Evolutionary conservation across 2,113 vertebrate genomes (phyloP).

Genomic region (Scartelaos histophorus): DNA sequence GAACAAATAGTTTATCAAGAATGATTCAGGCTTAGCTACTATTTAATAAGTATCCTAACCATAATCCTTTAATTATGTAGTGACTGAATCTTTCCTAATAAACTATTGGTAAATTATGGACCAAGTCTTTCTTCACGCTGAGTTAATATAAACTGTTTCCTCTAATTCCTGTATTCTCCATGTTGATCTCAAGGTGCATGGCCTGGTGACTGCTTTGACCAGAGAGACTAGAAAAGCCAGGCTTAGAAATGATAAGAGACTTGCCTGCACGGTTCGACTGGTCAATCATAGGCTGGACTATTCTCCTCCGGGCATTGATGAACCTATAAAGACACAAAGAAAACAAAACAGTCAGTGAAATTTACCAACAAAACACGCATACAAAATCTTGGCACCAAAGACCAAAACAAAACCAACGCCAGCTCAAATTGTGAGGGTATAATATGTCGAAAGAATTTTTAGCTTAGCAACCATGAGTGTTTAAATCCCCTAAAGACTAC

Average conservation of each 20-base stretch:
- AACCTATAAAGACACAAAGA: constrained; percentile 82
- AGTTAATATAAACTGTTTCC: too few relatives aligned
- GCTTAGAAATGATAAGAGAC: constrained; percentile 83
- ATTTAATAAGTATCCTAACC: too few relatives aligned
- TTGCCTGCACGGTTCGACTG: constrained; percentile 99
- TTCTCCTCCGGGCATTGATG: constrained; percentile 99
- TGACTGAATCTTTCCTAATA: too few relatives aligned
- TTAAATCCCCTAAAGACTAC: constrained; percentile 40
- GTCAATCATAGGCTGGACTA: constrained; percentile 99
- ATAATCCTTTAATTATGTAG: too few relatives aligned
- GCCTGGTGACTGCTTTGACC: constrained; percentile 81
- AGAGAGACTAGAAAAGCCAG: constrained; percentile 78
- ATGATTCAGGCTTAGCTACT: too few relatives aligned
- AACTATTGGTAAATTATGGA: too few relatives aligned
- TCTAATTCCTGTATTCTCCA: constrained; percentile 81
- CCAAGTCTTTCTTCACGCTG: too few relatives aligned
- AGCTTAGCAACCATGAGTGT: constrained; percentile 46
- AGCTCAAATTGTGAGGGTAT: constrained; percentile 51
- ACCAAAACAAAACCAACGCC: constrained; percentile 52
- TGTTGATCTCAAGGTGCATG: constrained; percentile 84
- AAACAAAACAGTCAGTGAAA: constrained; percentile 31
- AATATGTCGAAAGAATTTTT: constrained; percentile 44
- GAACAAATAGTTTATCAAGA: too few relatives aligned
- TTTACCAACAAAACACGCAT: constrained; percentile 39
- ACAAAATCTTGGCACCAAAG: constrained; percentile 35